Conservation (phyloP, 2,888 invertebrate genomes). For the Alitta virens region DNA sequence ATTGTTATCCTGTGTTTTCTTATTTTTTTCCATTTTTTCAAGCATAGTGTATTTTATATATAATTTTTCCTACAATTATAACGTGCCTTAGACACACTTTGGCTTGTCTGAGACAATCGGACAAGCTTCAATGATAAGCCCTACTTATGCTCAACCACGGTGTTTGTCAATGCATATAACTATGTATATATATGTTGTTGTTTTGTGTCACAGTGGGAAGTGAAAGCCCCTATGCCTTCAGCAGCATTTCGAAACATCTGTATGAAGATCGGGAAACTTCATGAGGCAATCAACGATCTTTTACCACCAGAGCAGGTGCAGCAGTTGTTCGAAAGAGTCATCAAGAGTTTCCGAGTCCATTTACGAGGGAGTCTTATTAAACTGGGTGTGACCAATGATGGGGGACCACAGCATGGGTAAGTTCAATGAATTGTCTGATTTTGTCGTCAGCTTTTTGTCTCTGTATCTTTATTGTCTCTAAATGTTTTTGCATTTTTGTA, state of each 20-base stretch:
- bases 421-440: constrained; percentile 20
- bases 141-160: no score
- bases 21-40: background rate
- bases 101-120: no score
- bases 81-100: no score
- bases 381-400: constrained; percentile 89
- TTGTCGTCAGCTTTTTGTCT: background rate
- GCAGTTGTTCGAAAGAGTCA: constrained; percentile 40
- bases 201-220: constrained; percentile 73
- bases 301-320: constrained; percentile 68
- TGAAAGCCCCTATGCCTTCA: constrained; percentile 91
- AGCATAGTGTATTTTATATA: no score
- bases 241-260: constrained; percentile 62
- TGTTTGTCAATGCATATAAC: no score
- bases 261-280: constrained; percentile 81
- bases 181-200: no score
- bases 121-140: no score
- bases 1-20: background rate
- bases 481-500: constrained; percentile 4
- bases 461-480: background rate
- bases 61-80: no score
- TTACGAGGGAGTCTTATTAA: constrained; percentile 78
- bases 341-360: constrained; percentile 72
- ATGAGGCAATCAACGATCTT: constrained; percentile 85
- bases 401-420: constrained; percentile 91